Evolutionary conservation across 1,140 invertebrate species (phyloP).

Genomic region (Zaprionus inermis): DNA sequence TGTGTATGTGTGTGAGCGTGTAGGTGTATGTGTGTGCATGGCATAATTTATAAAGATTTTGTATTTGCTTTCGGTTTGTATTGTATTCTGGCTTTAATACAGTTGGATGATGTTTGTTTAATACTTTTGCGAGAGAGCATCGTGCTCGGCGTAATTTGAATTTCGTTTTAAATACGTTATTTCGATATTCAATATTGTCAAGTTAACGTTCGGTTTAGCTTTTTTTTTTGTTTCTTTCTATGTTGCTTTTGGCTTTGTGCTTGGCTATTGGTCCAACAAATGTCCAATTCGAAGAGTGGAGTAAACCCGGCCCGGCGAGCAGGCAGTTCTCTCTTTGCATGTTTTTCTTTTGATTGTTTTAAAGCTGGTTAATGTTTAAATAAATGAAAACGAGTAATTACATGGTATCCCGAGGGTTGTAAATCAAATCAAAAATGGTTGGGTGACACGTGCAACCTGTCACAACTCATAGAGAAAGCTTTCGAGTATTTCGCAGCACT

Average conservation of each 20-base stretch:
- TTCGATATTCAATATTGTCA: slow-evolving; percentile 36
- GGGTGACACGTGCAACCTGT: background rate
- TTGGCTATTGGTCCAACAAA: slow-evolving; percentile 55
- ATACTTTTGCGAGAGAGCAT: slow-evolving; percentile 67
- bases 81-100: slow-evolving; percentile 65
- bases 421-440: slow-evolving; percentile 29
- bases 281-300: slow-evolving; percentile 17
- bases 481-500: slow-evolving; percentile 76
- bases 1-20: slow-evolving; percentile 4
- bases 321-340: background rate
- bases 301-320: background rate
- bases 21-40: slow-evolving; percentile 21
- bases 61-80: slow-evolving; percentile 21
- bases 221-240: no score
- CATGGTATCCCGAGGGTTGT: slow-evolving; percentile 12
- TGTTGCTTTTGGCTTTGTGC: slow-evolving; percentile 28
- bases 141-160: slow-evolving; percentile 34
- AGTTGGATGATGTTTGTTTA: slow-evolving; percentile 65
- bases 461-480: slow-evolving; percentile 35
- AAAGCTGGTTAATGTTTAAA: slow-evolving; percentile 27
- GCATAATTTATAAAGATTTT: slow-evolving; percentile 24
- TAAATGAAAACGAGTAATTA: slow-evolving; percentile 18
- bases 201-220: slow-evolving; percentile 50
- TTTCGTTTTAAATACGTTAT: slow-evolving; percentile 23
- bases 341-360: background rate